Percentiles rank a stretch among this genome's conserved stretches.
phyloP scores from a whole-genome alignment of 2,113 vertebrate genomes.

The Mesoclemmys tuberculata region DNA sequence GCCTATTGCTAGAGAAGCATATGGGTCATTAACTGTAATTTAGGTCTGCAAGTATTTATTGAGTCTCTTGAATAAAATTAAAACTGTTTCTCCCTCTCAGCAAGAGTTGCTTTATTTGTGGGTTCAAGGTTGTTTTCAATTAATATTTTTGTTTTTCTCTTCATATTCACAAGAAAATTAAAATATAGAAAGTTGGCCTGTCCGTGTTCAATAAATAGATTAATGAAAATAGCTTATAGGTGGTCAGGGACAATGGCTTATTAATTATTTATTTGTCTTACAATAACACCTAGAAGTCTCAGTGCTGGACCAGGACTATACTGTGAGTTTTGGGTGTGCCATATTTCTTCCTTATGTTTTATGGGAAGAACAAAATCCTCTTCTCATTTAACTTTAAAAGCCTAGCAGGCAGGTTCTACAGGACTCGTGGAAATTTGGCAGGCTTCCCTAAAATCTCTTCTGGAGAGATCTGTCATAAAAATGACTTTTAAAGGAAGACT shows the following conservation, averaged over 20 bases:
- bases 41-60: constrained; percentile 36
- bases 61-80: not conserved
- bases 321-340: not conserved
- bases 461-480: not conserved
- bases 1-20: not conserved
- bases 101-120: not conserved
- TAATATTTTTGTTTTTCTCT: not conserved
- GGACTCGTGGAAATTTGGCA: not conserved
- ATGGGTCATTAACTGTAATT: constrained; percentile 57
- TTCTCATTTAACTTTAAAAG: not conserved
- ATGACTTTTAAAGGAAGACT: not conserved
- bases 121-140: not conserved
- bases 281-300: not conserved
- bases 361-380: not conserved
- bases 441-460: not conserved
- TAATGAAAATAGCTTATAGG: not conserved
- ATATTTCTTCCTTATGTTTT: not conserved
- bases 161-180: not conserved
- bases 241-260: not conserved
- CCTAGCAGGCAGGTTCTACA: not conserved
- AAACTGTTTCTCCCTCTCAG: not conserved
- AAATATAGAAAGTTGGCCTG: not conserved
- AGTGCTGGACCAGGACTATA: not conserved
- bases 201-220: not conserved
- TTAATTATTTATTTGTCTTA: not conserved